These are phyloP conservation scores for Drusus annulatus DNA, from an alignment of 1,140 invertebrate species.

Conservation along the genomic window DNA sequence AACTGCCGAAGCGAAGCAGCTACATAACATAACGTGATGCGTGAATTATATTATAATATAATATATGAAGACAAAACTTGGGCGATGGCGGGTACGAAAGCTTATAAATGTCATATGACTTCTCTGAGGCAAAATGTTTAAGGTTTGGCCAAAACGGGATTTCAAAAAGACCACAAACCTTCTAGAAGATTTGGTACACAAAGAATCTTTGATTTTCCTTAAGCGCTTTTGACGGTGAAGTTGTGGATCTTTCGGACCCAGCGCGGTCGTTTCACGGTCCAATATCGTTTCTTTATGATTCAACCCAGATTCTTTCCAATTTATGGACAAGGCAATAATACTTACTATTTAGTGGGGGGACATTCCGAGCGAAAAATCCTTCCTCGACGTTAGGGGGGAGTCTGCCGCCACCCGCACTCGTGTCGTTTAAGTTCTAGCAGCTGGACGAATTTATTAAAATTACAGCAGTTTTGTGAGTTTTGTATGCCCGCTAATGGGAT, in stretches of 20 bases:
- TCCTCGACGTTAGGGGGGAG: constrained; percentile 3
- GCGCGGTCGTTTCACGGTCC: background rate
- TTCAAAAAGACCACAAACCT: no score
- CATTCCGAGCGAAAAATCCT: constrained; percentile 11
- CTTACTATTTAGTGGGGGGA: constrained; percentile 28
- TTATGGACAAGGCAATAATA: constrained; percentile 35
- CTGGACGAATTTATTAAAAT: constrained; percentile 26
- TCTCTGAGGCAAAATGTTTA: no score
- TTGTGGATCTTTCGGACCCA: background rate
- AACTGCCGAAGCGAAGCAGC: no score
- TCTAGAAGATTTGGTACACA: no score
- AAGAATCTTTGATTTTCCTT: no score
- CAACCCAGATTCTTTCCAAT: constrained; percentile 13
- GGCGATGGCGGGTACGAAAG: no score
- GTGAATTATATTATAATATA: no score
- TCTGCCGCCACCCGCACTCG: background rate
- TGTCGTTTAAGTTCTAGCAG: constrained; percentile 13
- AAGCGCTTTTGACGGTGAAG: no score
- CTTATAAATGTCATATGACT: no score
- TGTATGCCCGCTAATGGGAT: background rate
- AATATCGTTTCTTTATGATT: constrained; percentile 29
- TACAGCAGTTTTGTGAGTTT: constrained; percentile 13
- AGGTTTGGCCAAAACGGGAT: no score
- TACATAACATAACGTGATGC: no score
- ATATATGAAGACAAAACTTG: no score